Evolutionary conservation across 2,888 invertebrate genomes (phyloP).

Genomic region (Thalpophila matura): DNA sequence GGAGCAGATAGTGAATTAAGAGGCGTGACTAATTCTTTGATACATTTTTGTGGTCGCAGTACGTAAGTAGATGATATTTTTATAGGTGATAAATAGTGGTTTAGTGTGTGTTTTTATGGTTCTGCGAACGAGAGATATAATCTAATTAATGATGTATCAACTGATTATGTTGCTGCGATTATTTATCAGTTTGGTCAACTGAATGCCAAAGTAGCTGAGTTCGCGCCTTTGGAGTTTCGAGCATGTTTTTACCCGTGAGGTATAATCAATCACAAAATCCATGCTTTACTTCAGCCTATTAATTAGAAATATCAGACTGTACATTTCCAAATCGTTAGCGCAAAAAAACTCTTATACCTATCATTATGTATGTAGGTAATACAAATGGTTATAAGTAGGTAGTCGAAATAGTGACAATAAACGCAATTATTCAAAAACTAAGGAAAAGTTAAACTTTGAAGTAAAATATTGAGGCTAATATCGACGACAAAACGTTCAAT

Average conservation of each 20-base stretch:
- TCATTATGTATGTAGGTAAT: too few relatives aligned
- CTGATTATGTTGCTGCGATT: constrained; percentile 26
- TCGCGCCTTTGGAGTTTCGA: not conserved
- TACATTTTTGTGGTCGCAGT: constrained; percentile 78
- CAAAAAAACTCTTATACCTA: too few relatives aligned
- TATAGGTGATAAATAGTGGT: constrained; percentile 56
- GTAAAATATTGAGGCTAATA: constrained; percentile 23
- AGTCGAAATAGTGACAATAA: too few relatives aligned
- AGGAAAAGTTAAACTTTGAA: not conserved
- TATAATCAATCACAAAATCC: too few relatives aligned
- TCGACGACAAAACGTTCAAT: constrained; percentile 45
- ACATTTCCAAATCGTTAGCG: too few relatives aligned
- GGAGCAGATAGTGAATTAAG: constrained; percentile 74
- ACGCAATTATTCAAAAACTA: not conserved
- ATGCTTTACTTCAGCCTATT: too few relatives aligned
- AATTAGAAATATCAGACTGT: too few relatives aligned
- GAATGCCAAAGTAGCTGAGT: constrained; percentile 17
- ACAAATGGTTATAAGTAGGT: too few relatives aligned
- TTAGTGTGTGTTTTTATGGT: constrained; percentile 74
- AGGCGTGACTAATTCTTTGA: constrained; percentile 80
- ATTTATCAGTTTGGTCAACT: constrained; percentile 34
- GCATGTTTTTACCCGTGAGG: too few relatives aligned
- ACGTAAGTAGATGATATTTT: constrained; percentile 51
- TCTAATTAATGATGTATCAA: constrained; percentile 39
- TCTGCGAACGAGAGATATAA: constrained; percentile 68